Base-by-base conservation (phyloP, 2,888 invertebrate genomes). In the Hypomecis atomaria region DNA sequence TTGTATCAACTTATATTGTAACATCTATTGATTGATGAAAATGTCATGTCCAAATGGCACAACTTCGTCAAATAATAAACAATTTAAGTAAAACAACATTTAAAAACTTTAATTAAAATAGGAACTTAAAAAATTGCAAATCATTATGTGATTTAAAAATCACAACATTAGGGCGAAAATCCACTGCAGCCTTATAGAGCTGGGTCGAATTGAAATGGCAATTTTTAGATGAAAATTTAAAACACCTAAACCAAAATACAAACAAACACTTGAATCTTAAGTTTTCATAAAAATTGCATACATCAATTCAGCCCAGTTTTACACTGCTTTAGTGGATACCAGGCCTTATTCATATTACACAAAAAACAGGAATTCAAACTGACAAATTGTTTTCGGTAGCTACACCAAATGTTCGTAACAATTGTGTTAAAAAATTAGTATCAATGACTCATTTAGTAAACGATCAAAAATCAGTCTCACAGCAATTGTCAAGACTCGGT, bases 81-180 rank as follows among this genome's bases (percentile, higher is more conserved):
- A 81, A 67, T 62, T 72, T 68, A 80, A 85, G 81, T 72, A 81
- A 85, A 84, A 85, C 81, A 86, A 86, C 77, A 81, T 74, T 72
- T 78, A 80, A 80, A 78, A 61, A 60, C 69, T 75, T 80, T 78
- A 78, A 84, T 82, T 80, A 85, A 90, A 23, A 89, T 92, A 92
- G 92, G 92, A 92, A 92, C 92, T 92, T 77, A 91, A 86, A 86
- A 82, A 71, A 91, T 92, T 92, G 91, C 91, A 82, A 78, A 79
- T 74, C 1, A 23, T 23, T 23, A 50, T 52, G 61, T 66, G 62
- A 69, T 54, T 49, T 61, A 56, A 33, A 48, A 23, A 45, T 47
- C 52, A 50, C 42, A 43, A 23, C 38, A 36, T 57, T 33, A 23
- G 40, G 40, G 4, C 9, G 40, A 9, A 10, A 9, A 40, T 40